phyloP scores from a whole-genome alignment of 2,113 vertebrate genomes.

The Leptodactylus fuscus region DNA sequence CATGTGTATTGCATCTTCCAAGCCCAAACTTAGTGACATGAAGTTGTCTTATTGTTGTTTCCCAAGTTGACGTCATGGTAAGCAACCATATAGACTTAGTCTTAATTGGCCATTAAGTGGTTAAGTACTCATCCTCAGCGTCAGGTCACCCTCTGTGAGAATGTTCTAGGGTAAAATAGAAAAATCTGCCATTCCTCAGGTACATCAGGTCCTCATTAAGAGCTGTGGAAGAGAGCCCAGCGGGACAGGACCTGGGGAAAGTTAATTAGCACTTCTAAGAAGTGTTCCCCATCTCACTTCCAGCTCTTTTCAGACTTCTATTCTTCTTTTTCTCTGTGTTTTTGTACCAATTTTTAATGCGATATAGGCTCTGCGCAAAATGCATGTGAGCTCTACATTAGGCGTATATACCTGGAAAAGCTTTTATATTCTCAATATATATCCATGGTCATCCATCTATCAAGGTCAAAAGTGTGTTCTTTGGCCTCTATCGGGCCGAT shows the following conservation, averaged over 20 bases:
- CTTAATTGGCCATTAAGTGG: background rate
- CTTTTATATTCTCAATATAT: too few species aligned
- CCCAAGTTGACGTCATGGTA: background rate
- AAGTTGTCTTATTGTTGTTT: background rate
- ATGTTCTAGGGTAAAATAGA: conserved; percentile 53
- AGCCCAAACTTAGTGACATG: background rate
- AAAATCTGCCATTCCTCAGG: conserved; percentile 53
- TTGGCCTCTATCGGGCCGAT: too few species aligned
- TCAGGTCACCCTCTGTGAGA: conserved; percentile 44
- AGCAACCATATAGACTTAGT: background rate
- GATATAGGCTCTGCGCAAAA: background rate
- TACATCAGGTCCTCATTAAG: conserved; percentile 58
- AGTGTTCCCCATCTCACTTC: conserved; percentile 36
- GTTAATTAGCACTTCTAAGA: conserved; percentile 59
- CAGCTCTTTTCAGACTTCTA: conserved; percentile 9
- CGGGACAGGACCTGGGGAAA: conserved; percentile 49
- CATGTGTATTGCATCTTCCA: background rate
- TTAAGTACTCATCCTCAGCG: conserved; percentile 33
- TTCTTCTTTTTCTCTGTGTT: conserved; percentile 25
- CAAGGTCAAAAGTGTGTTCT: too few species aligned
- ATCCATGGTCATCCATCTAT: too few species aligned
- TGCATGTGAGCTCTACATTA: too few species aligned
- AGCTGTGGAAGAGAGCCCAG: conserved; percentile 44
- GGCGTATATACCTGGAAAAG: too few species aligned
- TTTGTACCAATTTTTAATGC: conserved; percentile 35